Base-by-base conservation (phyloP, 2,113 vertebrate species). In the Columbina picui region DNA sequence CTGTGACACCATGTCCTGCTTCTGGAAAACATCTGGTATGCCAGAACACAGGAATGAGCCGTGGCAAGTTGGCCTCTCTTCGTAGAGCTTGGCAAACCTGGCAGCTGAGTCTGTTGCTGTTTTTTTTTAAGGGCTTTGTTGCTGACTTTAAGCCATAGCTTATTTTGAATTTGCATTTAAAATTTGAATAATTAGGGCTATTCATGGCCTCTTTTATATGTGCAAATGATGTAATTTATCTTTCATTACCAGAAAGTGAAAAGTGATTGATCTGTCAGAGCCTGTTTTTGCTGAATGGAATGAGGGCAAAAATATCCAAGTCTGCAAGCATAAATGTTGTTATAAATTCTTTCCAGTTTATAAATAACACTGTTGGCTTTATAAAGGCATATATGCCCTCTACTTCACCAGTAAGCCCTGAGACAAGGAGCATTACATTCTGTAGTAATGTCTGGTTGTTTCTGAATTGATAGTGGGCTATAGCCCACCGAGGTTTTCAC, bases 281-380 rank as follows among this genome's bases (percentile, higher is more conserved):
- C 23, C 29, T 71, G 27, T 21, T 86, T 76, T 49, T 76, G 47
- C 57, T 84, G 68, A 87, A 71, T 34, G 71, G 67, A 67, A 78
- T 61, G 82, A 84, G 23, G 53, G 52, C n/a, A 80, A 67, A 94
- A 95, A 89, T 76, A 71, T 11, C 57, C 32, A 49, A 60, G 57
- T 52, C 61, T 67, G 53, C 47, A 57, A 71, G 84, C 38, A 39
- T 67, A 68, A 63, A 53, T 68, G 64, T 87, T 89, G n/a, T 74
- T 78, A 78, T 23, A 86, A 89, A 60, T 91, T 92, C 92, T 55
- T 87, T 71, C 57, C 53, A 36, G 59, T 80, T 87, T 90, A 61
- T 84, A 80, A 87, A 80, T 87, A 92, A 71, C 36, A 30, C 47
- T 56, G 22, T 65, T 86, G 45, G 41, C 67, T 92, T 69, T 71